Base-by-base conservation (phyloP, 2,797 vertebrate species). In the Neomorphus geoffroyi region DNA sequence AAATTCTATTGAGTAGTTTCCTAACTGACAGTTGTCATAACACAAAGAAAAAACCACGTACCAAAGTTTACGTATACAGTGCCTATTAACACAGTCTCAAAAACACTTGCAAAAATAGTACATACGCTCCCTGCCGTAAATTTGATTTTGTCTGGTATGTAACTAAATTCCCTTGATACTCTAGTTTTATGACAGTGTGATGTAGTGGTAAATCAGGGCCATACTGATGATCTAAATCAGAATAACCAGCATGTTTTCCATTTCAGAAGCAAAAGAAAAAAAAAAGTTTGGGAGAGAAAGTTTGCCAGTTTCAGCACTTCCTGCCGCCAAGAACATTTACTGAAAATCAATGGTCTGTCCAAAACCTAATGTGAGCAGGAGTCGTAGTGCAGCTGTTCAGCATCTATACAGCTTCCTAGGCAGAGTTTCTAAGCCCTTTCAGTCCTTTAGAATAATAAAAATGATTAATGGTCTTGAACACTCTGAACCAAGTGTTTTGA, bases 401-500 rank as follows among this genome's bases (percentile, higher is more conserved):
- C 96, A 97, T 96, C 94, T 94, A 96, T 96, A 96, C 90, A 60
- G 94, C 92, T 97, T 97, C 96, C 93, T 96, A 97, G 95, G 96
- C 92, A 94, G 93, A 89, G 93, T 97, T 96, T 97, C 94, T 97
- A 97, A 96, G 95, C 84, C 84, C 77, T 96, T 95, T 94, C 94
- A 96, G 96, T 91, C 88, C 90, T 93, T 96, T 94, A 92, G 93
- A 96, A 97, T 97, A 97, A 97, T 97, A 97, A 97, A 97, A 97
- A 95, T 97, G 97, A 97, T 96, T 95, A 94, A 97, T 96, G 87
- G 91, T 80, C 96, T 95, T 86, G 82, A 96, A 94, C 94, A 95
- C 94, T 94, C 91, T 95, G 97, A 97, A 97, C 94, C 96, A 97
- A 97, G 92, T 91, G 93, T 96, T 97, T 97, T 97, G 96, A 97